phyloP scores from a whole-genome alignment of 2,888 invertebrate species.

The Thumatha senex region DNA sequence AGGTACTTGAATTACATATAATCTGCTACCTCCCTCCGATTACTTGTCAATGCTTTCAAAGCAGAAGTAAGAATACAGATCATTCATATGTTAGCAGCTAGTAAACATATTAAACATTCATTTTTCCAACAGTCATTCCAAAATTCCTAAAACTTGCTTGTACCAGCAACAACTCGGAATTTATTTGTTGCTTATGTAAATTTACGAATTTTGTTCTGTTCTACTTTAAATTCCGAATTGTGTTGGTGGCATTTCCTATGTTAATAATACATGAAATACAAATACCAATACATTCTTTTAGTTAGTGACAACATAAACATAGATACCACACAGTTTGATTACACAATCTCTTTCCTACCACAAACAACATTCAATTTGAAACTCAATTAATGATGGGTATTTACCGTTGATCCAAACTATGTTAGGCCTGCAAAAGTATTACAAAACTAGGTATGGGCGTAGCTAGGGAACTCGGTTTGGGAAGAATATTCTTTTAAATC shows the following conservation, averaged over 20 bases:
- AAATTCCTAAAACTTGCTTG: too few species aligned
- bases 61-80: not conserved
- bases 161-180: too few species aligned
- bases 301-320: too few species aligned
- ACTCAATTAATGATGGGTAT: conserved; percentile 11
- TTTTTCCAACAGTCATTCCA: too few species aligned
- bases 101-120: not conserved
- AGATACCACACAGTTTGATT: not conserved
- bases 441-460: conserved; percentile 13
- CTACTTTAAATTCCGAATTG: too few species aligned
- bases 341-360: not conserved
- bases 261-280: too few species aligned
- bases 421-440: conserved; percentile 18
- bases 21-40: not conserved
- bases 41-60: not conserved
- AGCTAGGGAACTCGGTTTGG: conserved; percentile 6
- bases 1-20: not conserved
- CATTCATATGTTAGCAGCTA: not conserved
- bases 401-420: conserved; percentile 14
- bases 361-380: conserved; percentile 7
- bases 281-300: too few species aligned
- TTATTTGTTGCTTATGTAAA: too few species aligned
- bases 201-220: too few species aligned
- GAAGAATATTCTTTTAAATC: not conserved
- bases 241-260: too few species aligned